phyloP scores from a whole-genome alignment of 2,797 vertebrate genomes.

The Manis crassicaudata region DNA sequence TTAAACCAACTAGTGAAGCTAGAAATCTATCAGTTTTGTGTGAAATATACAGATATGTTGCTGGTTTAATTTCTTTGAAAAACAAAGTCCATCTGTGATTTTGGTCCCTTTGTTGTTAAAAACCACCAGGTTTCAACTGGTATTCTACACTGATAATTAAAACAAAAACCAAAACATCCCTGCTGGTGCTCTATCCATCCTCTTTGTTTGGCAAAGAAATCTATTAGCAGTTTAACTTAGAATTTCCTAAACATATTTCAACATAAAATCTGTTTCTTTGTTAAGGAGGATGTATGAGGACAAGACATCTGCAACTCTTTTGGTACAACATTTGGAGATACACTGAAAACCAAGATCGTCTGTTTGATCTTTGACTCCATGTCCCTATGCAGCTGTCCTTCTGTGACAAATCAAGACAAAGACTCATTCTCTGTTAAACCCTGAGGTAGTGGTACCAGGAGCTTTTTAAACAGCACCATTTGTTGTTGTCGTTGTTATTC shows the following conservation, averaged over 20 bases:
- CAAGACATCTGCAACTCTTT: neutral
- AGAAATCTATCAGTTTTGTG: neutral
- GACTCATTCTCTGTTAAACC: neutral
- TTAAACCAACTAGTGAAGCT: neutral
- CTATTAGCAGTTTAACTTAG: slow-evolving; percentile 4
- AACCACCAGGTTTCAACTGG: neutral
- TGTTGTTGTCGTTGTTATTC: neutral
- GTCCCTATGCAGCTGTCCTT: neutral
- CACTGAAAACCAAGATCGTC: neutral
- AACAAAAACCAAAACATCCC: neutral
- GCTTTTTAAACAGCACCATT: neutral
- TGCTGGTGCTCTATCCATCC: neutral
- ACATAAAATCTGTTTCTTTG: slow-evolving; percentile 18
- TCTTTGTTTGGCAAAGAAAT: slow-evolving; percentile 14
- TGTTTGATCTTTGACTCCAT: neutral
- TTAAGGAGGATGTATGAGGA: neutral
- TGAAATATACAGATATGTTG: neutral
- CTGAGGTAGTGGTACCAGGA: neutral
- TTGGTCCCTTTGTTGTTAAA: slow-evolving; percentile 13
- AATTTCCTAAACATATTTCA: slow-evolving; percentile 48
- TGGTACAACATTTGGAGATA: neutral
- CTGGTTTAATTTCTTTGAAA: slow-evolving; percentile 2
- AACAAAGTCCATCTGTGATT: neutral
- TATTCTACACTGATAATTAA: slow-evolving; percentile 19
- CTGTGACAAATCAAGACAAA: neutral